A percentile compares a stretch with the other conserved stretches of the same genome.
Evolutionary conservation across 2,888 invertebrate species (phyloP).

Genomic region (Euclidia mi): DNA sequence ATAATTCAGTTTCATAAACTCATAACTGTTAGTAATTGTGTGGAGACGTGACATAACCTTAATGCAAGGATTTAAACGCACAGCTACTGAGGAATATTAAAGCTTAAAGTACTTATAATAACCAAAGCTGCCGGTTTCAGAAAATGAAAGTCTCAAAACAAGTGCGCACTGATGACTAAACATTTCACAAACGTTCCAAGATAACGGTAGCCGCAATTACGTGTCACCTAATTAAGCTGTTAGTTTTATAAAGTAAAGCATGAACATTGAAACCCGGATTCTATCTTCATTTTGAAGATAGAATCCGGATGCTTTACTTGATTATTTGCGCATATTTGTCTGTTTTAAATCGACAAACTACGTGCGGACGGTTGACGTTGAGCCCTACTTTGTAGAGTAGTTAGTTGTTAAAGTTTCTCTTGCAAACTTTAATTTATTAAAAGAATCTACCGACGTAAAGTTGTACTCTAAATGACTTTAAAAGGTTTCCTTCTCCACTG

Average conservation of each 20-base stretch:
- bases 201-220: background rate
- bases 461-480: no score
- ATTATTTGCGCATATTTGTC: no score
- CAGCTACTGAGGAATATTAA: conserved; percentile 1
- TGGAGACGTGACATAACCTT: conserved; percentile 23
- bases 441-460: no score
- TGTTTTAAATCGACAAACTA: no score
- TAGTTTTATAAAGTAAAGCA: conserved; percentile 1
- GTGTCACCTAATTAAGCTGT: background rate
- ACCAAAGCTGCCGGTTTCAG: conserved; percentile 4
- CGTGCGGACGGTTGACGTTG: no score
- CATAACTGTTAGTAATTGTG: conserved; percentile 7
- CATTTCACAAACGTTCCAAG: background rate
- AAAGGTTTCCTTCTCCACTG: no score
- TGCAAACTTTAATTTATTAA: no score
- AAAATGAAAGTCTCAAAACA: conserved; percentile 9
- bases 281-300: background rate
- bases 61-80: conserved; percentile 18
- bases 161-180: conserved; percentile 3
- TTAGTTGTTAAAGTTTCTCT: no score
- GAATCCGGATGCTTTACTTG: no score
- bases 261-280: background rate
- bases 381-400: no score
- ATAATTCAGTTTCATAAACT: conserved; percentile 15
- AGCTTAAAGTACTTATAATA: conserved; percentile 21